Percentiles rank a stretch among this genome's conserved stretches.
Conservation (phyloP, 2,113 vertebrate species). For the Irena cyanogastra region DNA sequence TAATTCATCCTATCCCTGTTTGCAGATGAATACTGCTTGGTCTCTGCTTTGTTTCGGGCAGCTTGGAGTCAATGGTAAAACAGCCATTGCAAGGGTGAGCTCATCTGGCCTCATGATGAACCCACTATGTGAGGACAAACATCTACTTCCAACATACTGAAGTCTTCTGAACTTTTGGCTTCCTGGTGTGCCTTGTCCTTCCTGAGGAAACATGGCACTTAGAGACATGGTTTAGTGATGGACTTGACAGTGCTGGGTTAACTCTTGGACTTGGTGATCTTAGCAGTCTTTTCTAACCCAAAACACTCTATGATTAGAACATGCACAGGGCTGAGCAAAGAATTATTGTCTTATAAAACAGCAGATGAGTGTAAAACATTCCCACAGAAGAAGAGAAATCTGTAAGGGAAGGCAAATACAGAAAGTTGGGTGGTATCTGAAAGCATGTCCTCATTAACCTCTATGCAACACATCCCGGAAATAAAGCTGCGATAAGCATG, state of each 20-base stretch:
- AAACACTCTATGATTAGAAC: background rate
- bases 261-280: background rate
- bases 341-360: background rate
- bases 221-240: background rate
- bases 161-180: background rate
- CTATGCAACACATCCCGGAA: background rate
- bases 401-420: background rate
- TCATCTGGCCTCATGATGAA: rapidly evolving
- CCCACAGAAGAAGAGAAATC: background rate
- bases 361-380: background rate
- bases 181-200: background rate
- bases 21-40: background rate
- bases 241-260: background rate
- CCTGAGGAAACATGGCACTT: background rate
- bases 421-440: background rate
- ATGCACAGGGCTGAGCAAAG: background rate
- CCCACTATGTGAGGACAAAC: background rate
- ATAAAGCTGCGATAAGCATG: background rate
- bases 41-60: background rate
- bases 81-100: background rate
- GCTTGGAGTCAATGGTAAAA: background rate
- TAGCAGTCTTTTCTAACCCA: background rate
- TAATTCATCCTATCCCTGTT: background rate
- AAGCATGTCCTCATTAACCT: background rate
- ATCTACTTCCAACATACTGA: background rate